These are phyloP conservation scores for Pangasius macronema DNA, from an alignment of 2,797 vertebrate genomes.

Conservation along the genomic window DNA sequence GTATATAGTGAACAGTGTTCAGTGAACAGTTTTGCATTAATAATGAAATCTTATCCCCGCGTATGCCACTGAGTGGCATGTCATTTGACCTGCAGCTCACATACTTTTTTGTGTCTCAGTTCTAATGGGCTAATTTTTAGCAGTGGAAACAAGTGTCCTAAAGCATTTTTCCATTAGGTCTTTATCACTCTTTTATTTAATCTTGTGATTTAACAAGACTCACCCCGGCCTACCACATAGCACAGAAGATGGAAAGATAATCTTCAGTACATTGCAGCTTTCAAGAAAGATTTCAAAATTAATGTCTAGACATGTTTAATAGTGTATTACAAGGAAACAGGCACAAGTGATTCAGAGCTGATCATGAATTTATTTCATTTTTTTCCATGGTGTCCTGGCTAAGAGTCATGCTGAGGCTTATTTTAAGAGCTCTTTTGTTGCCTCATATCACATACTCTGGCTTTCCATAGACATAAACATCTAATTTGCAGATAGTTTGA, in stretches of 20 bases:
- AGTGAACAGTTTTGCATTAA: neutral
- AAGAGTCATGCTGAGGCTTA: neutral
- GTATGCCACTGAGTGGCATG: neutral
- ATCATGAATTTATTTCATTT: neutral
- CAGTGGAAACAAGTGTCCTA: neutral
- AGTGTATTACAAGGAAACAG: slow-evolving; percentile 17
- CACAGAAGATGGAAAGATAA: slow-evolving; percentile 27
- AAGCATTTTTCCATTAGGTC: slow-evolving; percentile 40
- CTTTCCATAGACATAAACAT: neutral
- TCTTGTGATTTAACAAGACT: slow-evolving; percentile 15
- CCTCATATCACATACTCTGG: neutral
- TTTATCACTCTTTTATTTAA: slow-evolving; percentile 18
- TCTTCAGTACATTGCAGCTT: slow-evolving; percentile 19
- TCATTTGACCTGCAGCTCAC: neutral
- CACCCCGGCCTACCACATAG: slow-evolving; percentile 7
- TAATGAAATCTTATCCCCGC: neutral
- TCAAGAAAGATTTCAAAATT: slow-evolving; percentile 35
- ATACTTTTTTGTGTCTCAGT: neutral
- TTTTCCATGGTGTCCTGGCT: neutral
- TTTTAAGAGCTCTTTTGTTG: neutral
- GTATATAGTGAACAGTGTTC: neutral
- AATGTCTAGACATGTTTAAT: slow-evolving; percentile 52
- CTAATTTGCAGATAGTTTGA: neutral
- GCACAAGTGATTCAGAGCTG: neutral
- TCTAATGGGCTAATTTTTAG: neutral